Base-by-base conservation (phyloP, 92 coral and sea anemone genomes). In the Actinernus sp. region DNA sequence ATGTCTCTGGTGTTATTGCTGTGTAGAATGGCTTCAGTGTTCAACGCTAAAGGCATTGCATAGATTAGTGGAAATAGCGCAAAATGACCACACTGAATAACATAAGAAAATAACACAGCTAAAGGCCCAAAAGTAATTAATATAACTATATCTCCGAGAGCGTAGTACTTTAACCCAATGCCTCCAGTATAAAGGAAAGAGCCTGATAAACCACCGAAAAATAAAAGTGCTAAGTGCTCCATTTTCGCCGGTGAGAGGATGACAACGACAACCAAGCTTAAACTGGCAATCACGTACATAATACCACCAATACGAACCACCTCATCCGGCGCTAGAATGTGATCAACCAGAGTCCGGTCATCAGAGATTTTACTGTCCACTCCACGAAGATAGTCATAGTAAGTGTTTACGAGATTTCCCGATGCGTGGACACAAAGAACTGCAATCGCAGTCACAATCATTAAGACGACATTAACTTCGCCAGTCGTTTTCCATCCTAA, bases 121-220 rank as follows among this genome's bases (percentile, higher is more conserved):
- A 94, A 54, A 29, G 98, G 98, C 18, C 98, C 98, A 58, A 94
- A 94, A 31, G 97, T 91, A 9, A 94, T 91, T 9, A 94, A 68
- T 31, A 94, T 87, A n/a, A 94, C 97, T 23, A 94, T 71, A 63
- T 94, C 98, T 11, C 98, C 98, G 16, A 93, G 81, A 18, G 97
- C 98, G 55, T 90, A 90, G 68, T 93, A 93, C 55, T 93, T 93
- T n/a, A 93, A 47, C 23, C 97, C 98, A 74, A 93, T 71, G 16
- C 98, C 98, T 4, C 98, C 98, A 32, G 98, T 94, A 87, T 94
- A 94, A 8, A 94, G 67, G 70, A 94, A 94, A 38, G 98, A 94
- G 16, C 97, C 98, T 17, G 98, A 94, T 13, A 94, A 74, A 1
- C 98, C 98, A 23, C 98, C 98, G 63, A 94, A 94, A 72, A 94